Evolutionary conservation across 2,888 invertebrate species (phyloP).

Genomic region (Flabesymbios commensalis): DNA sequence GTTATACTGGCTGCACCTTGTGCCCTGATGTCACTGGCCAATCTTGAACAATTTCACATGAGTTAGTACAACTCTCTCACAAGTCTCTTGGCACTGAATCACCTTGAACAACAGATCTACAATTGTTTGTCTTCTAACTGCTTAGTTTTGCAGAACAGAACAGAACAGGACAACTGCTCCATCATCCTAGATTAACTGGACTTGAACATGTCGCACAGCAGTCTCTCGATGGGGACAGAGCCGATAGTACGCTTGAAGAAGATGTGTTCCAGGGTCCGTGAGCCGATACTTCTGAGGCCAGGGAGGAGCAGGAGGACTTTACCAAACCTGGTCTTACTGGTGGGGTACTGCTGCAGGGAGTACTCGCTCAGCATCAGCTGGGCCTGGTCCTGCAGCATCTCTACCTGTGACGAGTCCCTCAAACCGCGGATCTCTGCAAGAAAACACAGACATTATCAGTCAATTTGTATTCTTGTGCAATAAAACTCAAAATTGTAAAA

Average conservation of each 20-base stretch:
- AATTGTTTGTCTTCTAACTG: too few relatives aligned
- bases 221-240: slow-evolving; percentile 72
- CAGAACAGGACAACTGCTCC: too few relatives aligned
- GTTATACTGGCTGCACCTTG: too few relatives aligned
- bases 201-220: slow-evolving; percentile 71
- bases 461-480: not conserved
- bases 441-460: not conserved
- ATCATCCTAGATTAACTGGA: too few relatives aligned
- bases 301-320: slow-evolving; percentile 76
- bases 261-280: slow-evolving; percentile 69
- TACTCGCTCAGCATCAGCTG: slow-evolving; percentile 78
- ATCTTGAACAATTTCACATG: too few relatives aligned
- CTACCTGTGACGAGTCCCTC: slow-evolving; percentile 67
- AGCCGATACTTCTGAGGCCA: slow-evolving; percentile 66
- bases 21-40: too few relatives aligned
- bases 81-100: too few relatives aligned
- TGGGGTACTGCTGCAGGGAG: slow-evolving; percentile 47
- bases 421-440: slow-evolving; percentile 69
- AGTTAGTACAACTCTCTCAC: too few relatives aligned
- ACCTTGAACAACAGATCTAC: too few relatives aligned
- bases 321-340: slow-evolving; percentile 70
- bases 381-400: slow-evolving; percentile 78
- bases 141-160: too few relatives aligned
- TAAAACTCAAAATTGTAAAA: too few relatives aligned
- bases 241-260: slow-evolving; percentile 79